Evolutionary conservation across 2,888 invertebrate species (phyloP), one percentile per base, ranked within the genome.

Genomic region (Torymus aiolomorphi): DNA sequence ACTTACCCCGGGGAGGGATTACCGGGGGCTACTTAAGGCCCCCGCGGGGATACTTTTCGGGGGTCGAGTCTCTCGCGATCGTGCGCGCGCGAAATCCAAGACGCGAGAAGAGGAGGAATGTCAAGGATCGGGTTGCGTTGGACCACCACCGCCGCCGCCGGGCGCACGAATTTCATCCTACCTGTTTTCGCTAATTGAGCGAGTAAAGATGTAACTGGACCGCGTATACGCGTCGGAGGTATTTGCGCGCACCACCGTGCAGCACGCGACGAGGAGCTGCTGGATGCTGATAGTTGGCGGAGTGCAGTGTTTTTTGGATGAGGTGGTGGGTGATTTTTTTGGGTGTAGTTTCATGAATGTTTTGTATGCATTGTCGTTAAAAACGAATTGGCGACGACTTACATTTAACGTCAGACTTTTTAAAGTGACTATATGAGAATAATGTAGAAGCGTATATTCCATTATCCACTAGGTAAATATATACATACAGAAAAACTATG

Each of bases 201-300:
- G 89, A 89, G 88, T 88, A 89, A 90, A 89, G 88, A 89, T 89
- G 90, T 90, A 90, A 90, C 89, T 89, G 89, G 90, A 90, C 88
- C 90, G 89, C 86, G 86, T 86, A n/a, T n/a, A 86, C 88, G 87
- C 87, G 87, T 86, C 84, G 84, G 84, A 88, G 88, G 88, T 90
- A 90, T 89, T 89, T 89, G 86, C 88, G 86, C 54, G 16, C 57
- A 42, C 8, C 8, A 10, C 8, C 42, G 42, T 42, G 31, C 31
- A 31, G 31, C 31, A 3, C 31, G 5, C 3, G 31, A 5, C 0
- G 8, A 42, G 42, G 42, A 8, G 42, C 42, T 42, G 42, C 5
- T 42, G 42, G 42, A 42, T 42, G 42, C 42, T 42, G 20, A 42
- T 42, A 42, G 42, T 8, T 42, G 42, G 1, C 1, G 8, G 42